These are phyloP conservation scores for Pelosia muscerda DNA, from an alignment of 2,888 invertebrate species.

Conservation along the genomic window DNA sequence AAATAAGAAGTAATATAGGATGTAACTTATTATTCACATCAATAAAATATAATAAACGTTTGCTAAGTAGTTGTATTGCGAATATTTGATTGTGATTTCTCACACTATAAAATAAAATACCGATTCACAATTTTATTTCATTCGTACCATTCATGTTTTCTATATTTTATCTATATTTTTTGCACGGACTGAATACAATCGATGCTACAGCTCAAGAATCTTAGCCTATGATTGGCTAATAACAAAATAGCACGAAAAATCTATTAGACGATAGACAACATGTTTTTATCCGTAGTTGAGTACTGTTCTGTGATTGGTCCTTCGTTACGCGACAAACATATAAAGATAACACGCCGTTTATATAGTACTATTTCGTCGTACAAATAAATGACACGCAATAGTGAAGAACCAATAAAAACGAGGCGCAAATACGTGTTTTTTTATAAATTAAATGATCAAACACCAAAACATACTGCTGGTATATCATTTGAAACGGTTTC, in stretches of 20 bases:
- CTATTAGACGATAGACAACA: constrained; percentile 42
- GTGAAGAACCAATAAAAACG: constrained; percentile 82
- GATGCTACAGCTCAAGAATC: constrained; percentile 37
- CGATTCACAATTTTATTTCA: constrained; percentile 4
- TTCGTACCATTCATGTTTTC: not conserved
- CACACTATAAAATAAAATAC: too few species aligned
- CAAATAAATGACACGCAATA: constrained; percentile 86
- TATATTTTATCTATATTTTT: constrained; percentile 2
- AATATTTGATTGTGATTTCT: too few species aligned
- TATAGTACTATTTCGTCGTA: constrained; percentile 77
- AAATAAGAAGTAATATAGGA: too few species aligned
- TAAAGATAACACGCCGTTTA: constrained; percentile 52
- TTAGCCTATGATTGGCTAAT: constrained; percentile 48
- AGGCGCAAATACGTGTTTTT: constrained; percentile 82
- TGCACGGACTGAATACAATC: constrained; percentile 40
- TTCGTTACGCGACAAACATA: constrained; percentile 47
- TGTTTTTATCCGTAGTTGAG: constrained; percentile 33
- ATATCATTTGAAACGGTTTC: constrained; percentile 64
- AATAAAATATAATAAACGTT: too few species aligned
- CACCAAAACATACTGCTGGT: constrained; percentile 68
- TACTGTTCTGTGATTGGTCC: constrained; percentile 50
- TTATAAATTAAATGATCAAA: constrained; percentile 75
- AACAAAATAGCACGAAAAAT: constrained; percentile 35
- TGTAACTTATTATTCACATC: too few species aligned
- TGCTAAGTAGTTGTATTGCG: too few species aligned